Conservation (phyloP, 2,797 vertebrate species). For the Chiloscyllium punctatum region DNA sequence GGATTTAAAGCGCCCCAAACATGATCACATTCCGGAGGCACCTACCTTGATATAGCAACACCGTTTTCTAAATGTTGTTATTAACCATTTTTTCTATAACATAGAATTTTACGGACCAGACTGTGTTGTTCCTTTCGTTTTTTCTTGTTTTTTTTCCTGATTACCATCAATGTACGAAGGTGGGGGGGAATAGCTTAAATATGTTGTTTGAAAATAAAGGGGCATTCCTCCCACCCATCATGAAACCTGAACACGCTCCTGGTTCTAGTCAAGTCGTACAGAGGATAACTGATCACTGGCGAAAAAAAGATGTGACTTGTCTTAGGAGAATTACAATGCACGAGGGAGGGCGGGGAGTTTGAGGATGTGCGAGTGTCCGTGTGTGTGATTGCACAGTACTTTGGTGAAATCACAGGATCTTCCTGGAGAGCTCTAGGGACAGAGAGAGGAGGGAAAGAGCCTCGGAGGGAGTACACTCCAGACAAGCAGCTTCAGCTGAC, state of each 20-base stretch:
- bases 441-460: constrained; percentile 42
- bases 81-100: background rate
- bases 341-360: constrained; percentile 27
- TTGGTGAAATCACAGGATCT: constrained; percentile 40
- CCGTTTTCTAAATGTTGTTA: background rate
- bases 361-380: constrained; percentile 12
- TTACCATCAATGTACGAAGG: background rate
- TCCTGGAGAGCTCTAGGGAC: constrained; percentile 42
- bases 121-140: background rate
- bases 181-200: background rate
- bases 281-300: background rate
- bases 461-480: constrained; percentile 25
- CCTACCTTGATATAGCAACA: background rate
- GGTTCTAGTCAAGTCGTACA: no score
- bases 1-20: background rate
- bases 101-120: background rate
- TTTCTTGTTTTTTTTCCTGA: background rate
- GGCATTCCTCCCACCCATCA: background rate
- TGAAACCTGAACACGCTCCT: no score
- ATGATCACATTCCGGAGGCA: background rate
- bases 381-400: constrained; percentile 37
- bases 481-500: constrained; percentile 42
- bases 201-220: background rate
- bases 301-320: background rate
- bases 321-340: constrained; percentile 14